These are phyloP conservation scores for Ennomos quercinarius DNA, from an alignment of 2,888 invertebrate genomes.

Conservation along the genomic window DNA sequence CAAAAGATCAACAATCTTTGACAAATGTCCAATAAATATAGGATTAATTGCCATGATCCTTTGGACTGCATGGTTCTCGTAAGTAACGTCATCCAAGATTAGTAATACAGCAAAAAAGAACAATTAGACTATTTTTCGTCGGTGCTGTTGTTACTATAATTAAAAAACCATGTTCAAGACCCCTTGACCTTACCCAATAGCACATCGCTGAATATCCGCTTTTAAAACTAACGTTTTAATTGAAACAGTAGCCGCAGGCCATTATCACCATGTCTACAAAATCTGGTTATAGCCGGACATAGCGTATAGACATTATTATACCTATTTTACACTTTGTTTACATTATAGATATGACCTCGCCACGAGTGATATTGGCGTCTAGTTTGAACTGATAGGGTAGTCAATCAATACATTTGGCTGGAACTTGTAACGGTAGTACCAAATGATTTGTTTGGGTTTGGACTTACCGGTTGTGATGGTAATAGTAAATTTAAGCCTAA, in stretches of 20 bases:
- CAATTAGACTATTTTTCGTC: too few species aligned
- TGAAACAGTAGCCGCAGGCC: neutral
- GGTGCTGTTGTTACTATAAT: too few species aligned
- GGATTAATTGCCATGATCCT: too few species aligned
- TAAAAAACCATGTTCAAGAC: too few species aligned
- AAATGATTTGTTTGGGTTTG: neutral
- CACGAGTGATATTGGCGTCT: conserved; percentile 36
- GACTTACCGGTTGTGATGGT: neutral
- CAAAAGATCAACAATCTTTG: too few species aligned
- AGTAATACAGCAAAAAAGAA: too few species aligned
- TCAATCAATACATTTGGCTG: conserved; percentile 7
- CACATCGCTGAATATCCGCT: neutral
- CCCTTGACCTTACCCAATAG: too few species aligned
- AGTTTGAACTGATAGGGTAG: conserved; percentile 23
- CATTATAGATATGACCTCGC: conserved; percentile 34
- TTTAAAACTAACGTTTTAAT: neutral
- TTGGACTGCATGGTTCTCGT: too few species aligned
- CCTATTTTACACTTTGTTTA: conserved; percentile 25
- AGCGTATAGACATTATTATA: conserved; percentile 46
- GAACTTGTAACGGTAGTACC: neutral
- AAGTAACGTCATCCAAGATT: too few species aligned
- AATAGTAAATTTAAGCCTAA: too few species aligned
- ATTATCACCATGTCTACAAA: conserved; percentile 8
- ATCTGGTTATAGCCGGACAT: conserved; percentile 41
- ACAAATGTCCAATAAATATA: too few species aligned